Base-by-base conservation (phyloP, 2,888 invertebrate species). In the Drosophila paracracens region DNA sequence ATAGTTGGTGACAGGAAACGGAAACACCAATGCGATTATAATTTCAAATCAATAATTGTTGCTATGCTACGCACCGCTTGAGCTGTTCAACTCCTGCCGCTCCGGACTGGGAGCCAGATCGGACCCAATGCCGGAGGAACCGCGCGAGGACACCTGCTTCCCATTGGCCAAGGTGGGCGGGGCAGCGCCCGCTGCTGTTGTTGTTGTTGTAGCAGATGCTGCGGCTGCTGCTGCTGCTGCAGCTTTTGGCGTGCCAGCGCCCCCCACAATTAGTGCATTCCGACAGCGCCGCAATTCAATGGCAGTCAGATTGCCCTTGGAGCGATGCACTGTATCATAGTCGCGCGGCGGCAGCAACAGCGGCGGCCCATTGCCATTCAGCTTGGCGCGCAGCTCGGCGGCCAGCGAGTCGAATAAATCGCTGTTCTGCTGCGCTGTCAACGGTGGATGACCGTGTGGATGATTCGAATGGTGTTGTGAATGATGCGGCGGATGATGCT, bases 291-390 rank as follows among this genome's bases (percentile, higher is more conserved):
- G 93, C 74, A 95, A 92, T 89, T 96, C 96, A 83, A 96, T 96
- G 35, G 95, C 96, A n/a, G 95, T 95, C 57, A 97, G 92, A 91
- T 97, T 96, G 10, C 97, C 97, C 74, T 96, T 94, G 61, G 93
- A 93, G 58, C 93, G 95, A 91, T 97, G 97, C 4, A 98, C 96
- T 1, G 98, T 98, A 93, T 99, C 98, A 94, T 99, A 99, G 93
- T 99, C 99, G 35, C 98, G 95, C 0, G 99, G 98, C 0, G 99
- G 99, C 73, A 99, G 94, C 29, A 99, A 94, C 61, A 99, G 95
- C 0, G 98, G 98, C 92, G 92, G 95, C 91, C 94, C 95, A 90
- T 94, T 95, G 92, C 93, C 93, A 74, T 93, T 93, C 54, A 97
- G 93, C 91, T 97, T 96, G 68, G 96, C 96, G 82, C 98, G 95